These are phyloP conservation scores for Verasper variegatus DNA, from an alignment of 2,113 vertebrate species.

Conservation along the genomic window DNA sequence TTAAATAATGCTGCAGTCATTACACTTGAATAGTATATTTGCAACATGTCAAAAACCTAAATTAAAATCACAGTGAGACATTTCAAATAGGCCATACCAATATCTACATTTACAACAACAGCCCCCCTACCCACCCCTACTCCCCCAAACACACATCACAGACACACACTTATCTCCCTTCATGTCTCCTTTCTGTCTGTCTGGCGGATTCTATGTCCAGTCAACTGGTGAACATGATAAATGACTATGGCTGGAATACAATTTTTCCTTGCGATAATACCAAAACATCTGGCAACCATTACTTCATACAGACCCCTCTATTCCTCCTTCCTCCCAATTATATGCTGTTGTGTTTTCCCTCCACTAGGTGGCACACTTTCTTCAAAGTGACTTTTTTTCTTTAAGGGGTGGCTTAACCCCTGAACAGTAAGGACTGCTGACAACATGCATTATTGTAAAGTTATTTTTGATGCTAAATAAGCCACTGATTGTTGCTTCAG, in stretches of 20 bases:
- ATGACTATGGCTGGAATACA: slow-evolving; percentile 57
- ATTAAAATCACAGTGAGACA: too few relatives aligned
- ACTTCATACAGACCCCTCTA: slow-evolving; percentile 46
- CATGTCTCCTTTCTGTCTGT: slow-evolving; percentile 51
- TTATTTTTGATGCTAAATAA: background rate
- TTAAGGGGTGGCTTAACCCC: too few relatives aligned
- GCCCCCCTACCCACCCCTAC: background rate
- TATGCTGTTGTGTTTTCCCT: slow-evolving; percentile 6
- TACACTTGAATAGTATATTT: too few relatives aligned
- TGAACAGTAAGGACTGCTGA: background rate
- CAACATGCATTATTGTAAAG: background rate
- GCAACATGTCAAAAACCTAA: too few relatives aligned
- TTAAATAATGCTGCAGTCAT: too few relatives aligned
- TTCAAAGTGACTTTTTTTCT: too few relatives aligned
- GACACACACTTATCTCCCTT: slow-evolving; percentile 18
- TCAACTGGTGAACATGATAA: slow-evolving; percentile 55
- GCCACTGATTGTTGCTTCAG: background rate
- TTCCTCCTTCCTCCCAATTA: slow-evolving; percentile 11
- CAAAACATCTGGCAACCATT: slow-evolving; percentile 75
- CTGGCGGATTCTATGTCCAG: slow-evolving; percentile 40
- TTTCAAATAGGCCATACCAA: too few relatives aligned
- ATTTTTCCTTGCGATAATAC: slow-evolving; percentile 59
- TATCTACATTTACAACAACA: background rate
- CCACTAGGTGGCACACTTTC: slow-evolving; percentile 49
- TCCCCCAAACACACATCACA: background rate